These are phyloP conservation scores for Oreocharis arfaki DNA, from an alignment of 2,113 vertebrate genomes.

Conservation along the genomic window DNA sequence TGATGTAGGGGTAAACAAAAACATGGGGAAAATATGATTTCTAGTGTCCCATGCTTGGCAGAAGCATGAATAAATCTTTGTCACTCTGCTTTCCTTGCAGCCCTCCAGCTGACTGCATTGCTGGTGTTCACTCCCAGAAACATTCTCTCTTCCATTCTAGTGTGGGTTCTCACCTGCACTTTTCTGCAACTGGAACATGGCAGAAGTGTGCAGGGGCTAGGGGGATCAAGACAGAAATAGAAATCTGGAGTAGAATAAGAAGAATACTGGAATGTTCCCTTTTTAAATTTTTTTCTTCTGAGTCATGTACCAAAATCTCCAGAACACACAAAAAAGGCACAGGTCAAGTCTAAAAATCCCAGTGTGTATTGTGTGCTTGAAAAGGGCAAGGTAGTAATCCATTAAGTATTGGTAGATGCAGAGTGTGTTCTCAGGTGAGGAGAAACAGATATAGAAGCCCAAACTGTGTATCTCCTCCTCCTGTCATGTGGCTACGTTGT, in stretches of 20 bases:
- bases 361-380: background rate
- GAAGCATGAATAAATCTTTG: background rate
- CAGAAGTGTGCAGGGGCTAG: background rate
- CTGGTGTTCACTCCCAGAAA: background rate
- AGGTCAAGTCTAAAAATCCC: background rate
- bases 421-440: background rate
- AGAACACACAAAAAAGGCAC: background rate
- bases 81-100: background rate
- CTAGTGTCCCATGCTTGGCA: background rate
- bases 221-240: background rate
- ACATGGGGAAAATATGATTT: background rate
- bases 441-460: background rate
- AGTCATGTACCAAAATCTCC: background rate
- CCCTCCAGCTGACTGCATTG: background rate
- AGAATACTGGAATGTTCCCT: background rate
- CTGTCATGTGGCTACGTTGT: background rate
- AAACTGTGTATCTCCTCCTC: background rate
- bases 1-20: background rate
- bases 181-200: background rate
- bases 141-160: background rate
- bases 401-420: background rate
- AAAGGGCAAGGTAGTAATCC: background rate
- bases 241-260: background rate
- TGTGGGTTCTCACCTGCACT: background rate
- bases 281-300: rapidly evolving